phyloP scores from a whole-genome alignment of 2,888 invertebrate species.

The Scaeva pyrastri region DNA sequence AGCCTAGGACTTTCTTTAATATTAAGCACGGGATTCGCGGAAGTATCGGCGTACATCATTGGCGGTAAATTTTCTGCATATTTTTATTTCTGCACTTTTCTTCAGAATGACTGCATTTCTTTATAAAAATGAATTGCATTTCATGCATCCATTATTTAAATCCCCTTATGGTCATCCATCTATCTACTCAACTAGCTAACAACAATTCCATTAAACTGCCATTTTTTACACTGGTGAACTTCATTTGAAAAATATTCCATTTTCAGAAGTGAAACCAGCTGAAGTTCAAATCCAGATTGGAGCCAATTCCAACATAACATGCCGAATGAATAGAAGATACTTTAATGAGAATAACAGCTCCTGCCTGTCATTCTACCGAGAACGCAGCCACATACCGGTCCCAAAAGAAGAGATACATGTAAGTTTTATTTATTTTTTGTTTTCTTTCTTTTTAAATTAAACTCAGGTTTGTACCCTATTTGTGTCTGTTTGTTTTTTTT shows the following conservation, averaged over 20 bases:
- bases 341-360: conserved; percentile 77
- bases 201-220: conserved; percentile 50
- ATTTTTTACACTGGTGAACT: conserved; percentile 20
- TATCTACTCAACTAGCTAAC: conserved; percentile 30
- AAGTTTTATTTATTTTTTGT: conserved; percentile 25
- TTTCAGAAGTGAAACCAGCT: conserved; percentile 78
- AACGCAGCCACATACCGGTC: conserved; percentile 62
- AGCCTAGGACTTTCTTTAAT: conserved; percentile 1
- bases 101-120: conserved; percentile 37
- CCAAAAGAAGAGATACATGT: conserved; percentile 57
- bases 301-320: conserved; percentile 79
- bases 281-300: conserved; percentile 79
- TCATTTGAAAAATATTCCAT: conserved; percentile 36
- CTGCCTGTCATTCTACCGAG: conserved; percentile 78
- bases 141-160: conserved; percentile 40
- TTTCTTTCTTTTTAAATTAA: conserved; percentile 13
- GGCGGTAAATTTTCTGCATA: conserved; percentile 50
- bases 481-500: conserved; percentile 11
- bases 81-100: conserved; percentile 25
- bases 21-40: conserved; percentile 3
- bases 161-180: conserved; percentile 27
- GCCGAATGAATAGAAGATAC: conserved; percentile 79
- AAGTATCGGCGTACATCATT: conserved; percentile 19
- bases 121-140: conserved; percentile 46
- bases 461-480: conserved; percentile 25